Evolutionary conservation across 2,888 invertebrate genomes (phyloP), one percentile per base, ranked within the genome.

Genomic region (Cephus pulcher): DNA sequence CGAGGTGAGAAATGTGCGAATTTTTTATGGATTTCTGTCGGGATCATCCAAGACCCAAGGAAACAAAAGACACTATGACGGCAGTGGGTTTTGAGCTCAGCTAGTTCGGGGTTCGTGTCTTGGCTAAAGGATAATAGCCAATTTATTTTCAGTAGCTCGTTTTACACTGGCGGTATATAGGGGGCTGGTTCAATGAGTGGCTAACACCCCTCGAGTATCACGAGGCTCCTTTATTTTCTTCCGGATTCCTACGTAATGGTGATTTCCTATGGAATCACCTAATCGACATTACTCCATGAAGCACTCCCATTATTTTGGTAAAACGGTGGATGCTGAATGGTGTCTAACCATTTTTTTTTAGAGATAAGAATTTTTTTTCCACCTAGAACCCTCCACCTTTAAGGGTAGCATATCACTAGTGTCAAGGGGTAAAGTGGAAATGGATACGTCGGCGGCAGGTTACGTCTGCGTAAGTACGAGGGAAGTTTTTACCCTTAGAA

Each of bases 141-240:
- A 75, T 80, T 80, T 80, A 81, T 81, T 83, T 71, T 78, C 75
- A 75, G 76, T 80, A 76, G 74, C 69, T 75, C 75, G 23, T 76
- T 74, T 34, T 40, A 75, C 74, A 73, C 30, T 32, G 73, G 30
- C 71, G 30, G 37, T 35, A 76, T 76, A 75, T 79, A 79, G 77
- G 78, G 78, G 69, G 75, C 76, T 70, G 69, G 77, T 78, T 79
- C 78, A 80, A 81, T 79, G 75, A 78, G 76, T 80, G 79, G 56
- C 56, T 56, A 23, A 56, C 56, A 56, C 56, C 56, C 23, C 56
- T 23, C 9, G 2, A 56, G 56, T 56, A 56, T 56, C 56, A 23
- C 6, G 23, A 56, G 56, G 23, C 56, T 56, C 56, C 56, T 56
- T 56, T 56, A 56, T 23, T 56, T 56, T 56, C 23, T 2, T 23